Conservation (phyloP, 1,140 invertebrate genomes). For the Atta cephalotes region DNA sequence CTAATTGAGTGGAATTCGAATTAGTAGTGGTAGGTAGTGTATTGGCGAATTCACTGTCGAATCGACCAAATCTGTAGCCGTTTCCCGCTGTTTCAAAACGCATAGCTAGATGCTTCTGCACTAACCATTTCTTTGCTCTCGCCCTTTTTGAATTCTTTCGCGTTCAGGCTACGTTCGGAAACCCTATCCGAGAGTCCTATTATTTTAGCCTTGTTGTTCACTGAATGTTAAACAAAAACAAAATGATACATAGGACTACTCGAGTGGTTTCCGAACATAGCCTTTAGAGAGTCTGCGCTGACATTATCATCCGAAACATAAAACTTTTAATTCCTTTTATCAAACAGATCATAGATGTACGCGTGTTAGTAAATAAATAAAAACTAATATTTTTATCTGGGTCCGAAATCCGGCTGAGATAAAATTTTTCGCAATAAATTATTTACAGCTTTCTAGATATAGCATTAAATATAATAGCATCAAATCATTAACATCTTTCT, state of each 20-base stretch:
- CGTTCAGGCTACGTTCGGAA: background rate
- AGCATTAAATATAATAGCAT: background rate
- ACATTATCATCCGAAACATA: constrained; percentile 14
- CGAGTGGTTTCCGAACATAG: too few relatives aligned
- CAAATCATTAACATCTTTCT: too few relatives aligned
- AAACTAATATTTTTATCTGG: background rate
- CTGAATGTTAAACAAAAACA: too few relatives aligned
- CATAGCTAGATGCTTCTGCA: constrained; percentile 19
- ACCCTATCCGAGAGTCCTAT: too few relatives aligned
- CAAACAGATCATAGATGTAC: background rate
- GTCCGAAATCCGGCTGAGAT: too few relatives aligned
- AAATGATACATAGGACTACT: too few relatives aligned
- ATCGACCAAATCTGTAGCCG: constrained; percentile 30
- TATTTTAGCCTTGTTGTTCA: too few relatives aligned
- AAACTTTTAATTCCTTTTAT: constrained; percentile 28
- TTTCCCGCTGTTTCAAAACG: constrained; percentile 52
- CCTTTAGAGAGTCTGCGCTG: constrained; percentile 13
- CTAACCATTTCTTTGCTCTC: constrained; percentile 63
- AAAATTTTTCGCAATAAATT: too few relatives aligned
- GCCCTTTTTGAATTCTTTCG: constrained; percentile 72
- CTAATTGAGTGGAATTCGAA: constrained; percentile 70
- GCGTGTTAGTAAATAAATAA: constrained; percentile 16
- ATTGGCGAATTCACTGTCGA: constrained; percentile 47
- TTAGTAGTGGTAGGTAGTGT: constrained; percentile 47
- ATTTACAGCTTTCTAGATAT: too few relatives aligned